Conservation (phyloP, 2,888 invertebrate genomes). For the Augochlorella aurata region DNA sequence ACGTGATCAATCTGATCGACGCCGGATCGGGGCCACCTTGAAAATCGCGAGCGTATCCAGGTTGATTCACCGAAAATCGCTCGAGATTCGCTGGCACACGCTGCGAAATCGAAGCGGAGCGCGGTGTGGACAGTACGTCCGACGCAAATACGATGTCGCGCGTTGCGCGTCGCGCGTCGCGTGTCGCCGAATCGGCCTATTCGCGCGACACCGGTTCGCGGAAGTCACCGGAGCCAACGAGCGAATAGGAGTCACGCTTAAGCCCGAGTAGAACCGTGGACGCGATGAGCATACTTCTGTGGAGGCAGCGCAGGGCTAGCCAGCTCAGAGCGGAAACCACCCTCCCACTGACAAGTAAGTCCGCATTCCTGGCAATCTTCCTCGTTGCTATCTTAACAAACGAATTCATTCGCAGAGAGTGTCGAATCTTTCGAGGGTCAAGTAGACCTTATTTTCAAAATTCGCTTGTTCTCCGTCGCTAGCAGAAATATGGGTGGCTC, state of each 20-base stretch:
- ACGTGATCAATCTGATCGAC: conserved; percentile 34
- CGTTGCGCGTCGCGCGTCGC: conserved; percentile 4
- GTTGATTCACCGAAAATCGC: conserved; percentile 33
- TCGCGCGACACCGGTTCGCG: background rate
- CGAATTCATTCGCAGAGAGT: no score
- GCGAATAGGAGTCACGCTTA: background rate
- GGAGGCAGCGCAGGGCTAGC: conserved; percentile 75
- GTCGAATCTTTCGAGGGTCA: no score
- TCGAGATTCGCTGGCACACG: background rate
- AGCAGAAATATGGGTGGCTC: no score
- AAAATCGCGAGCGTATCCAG: conserved; percentile 31
- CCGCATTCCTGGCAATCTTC: background rate
- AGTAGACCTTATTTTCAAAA: no score
- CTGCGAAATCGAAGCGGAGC: background rate
- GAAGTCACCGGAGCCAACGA: background rate
- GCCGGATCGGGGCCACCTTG: conserved; percentile 29
- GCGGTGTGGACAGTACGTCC: background rate
- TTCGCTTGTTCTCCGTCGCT: no score
- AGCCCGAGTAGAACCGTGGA: background rate
- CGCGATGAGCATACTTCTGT: conserved; percentile 76
- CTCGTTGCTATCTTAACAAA: no score
- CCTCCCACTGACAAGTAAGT: conserved; percentile 70
- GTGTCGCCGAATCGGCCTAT: background rate
- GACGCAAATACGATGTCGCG: conserved; percentile 14
- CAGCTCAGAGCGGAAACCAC: conserved; percentile 64